Conservation (phyloP, 2,113 vertebrate species). For the Mormyrus iriodes region DNA sequence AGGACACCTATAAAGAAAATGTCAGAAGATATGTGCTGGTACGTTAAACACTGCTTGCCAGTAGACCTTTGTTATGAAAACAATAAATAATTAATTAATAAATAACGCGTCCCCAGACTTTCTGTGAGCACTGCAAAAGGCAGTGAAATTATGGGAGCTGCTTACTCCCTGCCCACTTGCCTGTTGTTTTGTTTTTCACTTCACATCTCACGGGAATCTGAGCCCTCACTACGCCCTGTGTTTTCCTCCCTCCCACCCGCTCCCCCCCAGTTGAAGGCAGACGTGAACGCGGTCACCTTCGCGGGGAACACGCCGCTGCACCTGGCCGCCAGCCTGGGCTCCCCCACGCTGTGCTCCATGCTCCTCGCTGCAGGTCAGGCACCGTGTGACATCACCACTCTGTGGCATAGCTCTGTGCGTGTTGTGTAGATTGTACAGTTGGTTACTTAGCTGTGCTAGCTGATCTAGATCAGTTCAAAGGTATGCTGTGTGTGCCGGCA, state of each 20-base stretch:
- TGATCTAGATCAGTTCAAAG: neutral
- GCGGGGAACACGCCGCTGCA: constrained; percentile 87
- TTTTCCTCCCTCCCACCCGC: constrained; percentile 47
- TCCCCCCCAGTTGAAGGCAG: constrained; percentile 75
- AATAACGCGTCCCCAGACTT: too few species aligned
- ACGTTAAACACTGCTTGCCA: neutral
- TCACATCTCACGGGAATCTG: neutral
- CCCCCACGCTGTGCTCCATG: constrained; percentile 83
- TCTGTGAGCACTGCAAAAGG: neutral
- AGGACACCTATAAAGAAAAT: neutral
- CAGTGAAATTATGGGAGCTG: neutral
- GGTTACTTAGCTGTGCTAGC: neutral
- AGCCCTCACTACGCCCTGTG: neutral
- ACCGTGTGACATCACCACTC: neutral
- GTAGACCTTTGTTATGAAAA: neutral
- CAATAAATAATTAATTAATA: too few species aligned
- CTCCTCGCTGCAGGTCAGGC: constrained; percentile 81
- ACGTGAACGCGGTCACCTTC: constrained; percentile 76
- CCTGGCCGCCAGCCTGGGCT: constrained; percentile 81
- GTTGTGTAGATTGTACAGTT: neutral
- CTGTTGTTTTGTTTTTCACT: neutral
- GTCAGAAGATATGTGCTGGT: neutral
- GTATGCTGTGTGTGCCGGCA: neutral
- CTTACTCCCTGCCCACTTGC: neutral
- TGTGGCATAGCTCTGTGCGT: neutral